Evolutionary conservation across 2,113 vertebrate genomes (phyloP).

Genomic region (Cygnus buccinator): DNA sequence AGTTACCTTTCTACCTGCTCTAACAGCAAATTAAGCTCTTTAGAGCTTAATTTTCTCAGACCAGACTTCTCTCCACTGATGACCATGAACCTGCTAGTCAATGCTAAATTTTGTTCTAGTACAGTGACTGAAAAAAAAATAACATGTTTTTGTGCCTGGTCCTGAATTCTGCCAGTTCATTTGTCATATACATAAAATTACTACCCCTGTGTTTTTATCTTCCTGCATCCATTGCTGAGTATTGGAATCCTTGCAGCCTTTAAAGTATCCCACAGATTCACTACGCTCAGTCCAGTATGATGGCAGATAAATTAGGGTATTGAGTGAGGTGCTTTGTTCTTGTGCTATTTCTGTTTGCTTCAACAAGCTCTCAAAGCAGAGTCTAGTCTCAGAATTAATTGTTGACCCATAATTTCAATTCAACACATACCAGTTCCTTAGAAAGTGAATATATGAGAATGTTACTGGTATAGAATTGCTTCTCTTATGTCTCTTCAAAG

Average conservation of each 20-base stretch:
- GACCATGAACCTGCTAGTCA: background rate
- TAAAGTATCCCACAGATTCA: background rate
- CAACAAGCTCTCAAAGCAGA: background rate
- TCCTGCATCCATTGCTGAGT: background rate
- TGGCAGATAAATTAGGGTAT: background rate
- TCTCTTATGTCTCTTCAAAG: background rate
- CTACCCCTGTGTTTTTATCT: background rate
- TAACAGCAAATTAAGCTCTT: background rate
- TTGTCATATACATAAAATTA: background rate
- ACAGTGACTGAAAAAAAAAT: background rate
- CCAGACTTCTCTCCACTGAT: background rate
- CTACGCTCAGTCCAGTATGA: background rate
- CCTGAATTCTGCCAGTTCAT: background rate
- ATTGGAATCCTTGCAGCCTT: background rate
- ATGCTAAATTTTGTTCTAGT: background rate
- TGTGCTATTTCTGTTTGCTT: background rate
- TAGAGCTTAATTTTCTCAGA: background rate
- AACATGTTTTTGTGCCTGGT: constrained; percentile 24
- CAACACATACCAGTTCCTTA: background rate
- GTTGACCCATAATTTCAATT: background rate
- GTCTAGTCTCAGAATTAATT: background rate
- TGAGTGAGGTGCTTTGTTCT: background rate
- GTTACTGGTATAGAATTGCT: background rate
- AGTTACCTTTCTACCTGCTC: background rate
- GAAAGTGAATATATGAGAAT: background rate